Base-by-base conservation (phyloP, 1,140 invertebrate species). In the Diabrotica virgifera region DNA sequence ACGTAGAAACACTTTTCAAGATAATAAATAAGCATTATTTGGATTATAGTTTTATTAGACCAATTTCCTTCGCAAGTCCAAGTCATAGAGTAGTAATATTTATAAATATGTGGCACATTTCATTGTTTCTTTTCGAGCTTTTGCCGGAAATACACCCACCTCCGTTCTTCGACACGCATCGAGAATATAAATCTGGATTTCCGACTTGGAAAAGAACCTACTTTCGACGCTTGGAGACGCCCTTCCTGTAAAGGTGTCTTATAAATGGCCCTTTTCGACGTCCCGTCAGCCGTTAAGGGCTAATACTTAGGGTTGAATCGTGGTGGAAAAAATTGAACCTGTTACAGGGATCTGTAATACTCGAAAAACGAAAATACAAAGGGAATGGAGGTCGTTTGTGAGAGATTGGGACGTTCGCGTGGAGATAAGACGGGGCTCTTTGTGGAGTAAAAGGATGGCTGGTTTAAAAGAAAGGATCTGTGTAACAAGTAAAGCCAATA, bases 171-270 rank as follows among this genome's bases (percentile, higher is more conserved):
- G 24, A 46, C n/a, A 46, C n/a, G 40, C 40, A 46, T 10, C 2
- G 40, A n/a, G n/a, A 46, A 46, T n/a, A 46, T 46, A 46, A 46
- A 46, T 46, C 40, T n/a, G 40, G 40, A 46, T 46, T 46, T 46
- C 40, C 40, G 40, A 46, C 40, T 46, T 46, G 40, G 40, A 46
- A 46, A 46, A 46, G 40, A n/a, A 46, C 40, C 40, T 46, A 46
- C 40, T 46, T 8, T 46, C 8, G 40, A 46, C 40, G 40, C 40
- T n/a, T 24, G 24, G 24, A 24, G 24, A 24, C 24, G 24, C 40
- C 40, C 40, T 10, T 46, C 40, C 8, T 8, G 40, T 46, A 46
- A 46, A 46, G 40, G 40, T 46, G 40, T 46, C 40, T 46, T 46
- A 46, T 46, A 46, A 46, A 46, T 46, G 40, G 40, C 40, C 40